Base-by-base conservation (phyloP, 2,888 invertebrate genomes). In the Argynnis bischoffii region DNA sequence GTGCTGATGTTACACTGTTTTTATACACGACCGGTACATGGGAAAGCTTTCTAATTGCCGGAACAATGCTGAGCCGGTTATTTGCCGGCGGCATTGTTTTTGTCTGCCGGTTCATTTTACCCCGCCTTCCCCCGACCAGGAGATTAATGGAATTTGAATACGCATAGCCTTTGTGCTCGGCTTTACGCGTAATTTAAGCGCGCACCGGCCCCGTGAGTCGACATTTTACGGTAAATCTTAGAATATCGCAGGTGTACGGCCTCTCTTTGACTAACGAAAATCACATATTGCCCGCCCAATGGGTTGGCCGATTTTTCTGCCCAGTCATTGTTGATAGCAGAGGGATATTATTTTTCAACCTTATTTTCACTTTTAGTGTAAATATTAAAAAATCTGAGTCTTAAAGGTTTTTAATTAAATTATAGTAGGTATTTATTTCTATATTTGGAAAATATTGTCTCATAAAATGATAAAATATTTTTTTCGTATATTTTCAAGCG, bases 41-140 rank as follows among this genome's bases (percentile, higher is more conserved):
- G 92, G 90, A 93, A 93, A 92, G 91, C 93, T 92, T 92, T 92
- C 93, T 93, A 92, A 92, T 92, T 93, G 93, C 90, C 91, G 92
- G 90, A 92, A 92, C 92, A 93, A 92, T 92, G 91, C 91, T 89
- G 91, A 91, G 90, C 92, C 88, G 90, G 92, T 91, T 92, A 91
- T 92, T 90, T 88, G 92, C 92, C 90, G 86, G 86, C 88, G 91
- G 90, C 92, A 92, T 92, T 92, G 92, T 92, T 92, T 92, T 92
- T 91, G 92, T 91, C 92, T 91, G 87, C 89, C 85, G 90, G 92
- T 90, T 92, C 90, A 91, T 90, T 91, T 91, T 89, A 88, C 89
- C 89, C 88, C 89, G 87, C 88, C 88, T 86, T 86, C 87, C 88
- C 87, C 84, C 82, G 84, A 81, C 87, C 63, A 80, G 86, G 90